Base-by-base conservation (phyloP, 2,113 vertebrate species). In the Lontra canadensis region DNA sequence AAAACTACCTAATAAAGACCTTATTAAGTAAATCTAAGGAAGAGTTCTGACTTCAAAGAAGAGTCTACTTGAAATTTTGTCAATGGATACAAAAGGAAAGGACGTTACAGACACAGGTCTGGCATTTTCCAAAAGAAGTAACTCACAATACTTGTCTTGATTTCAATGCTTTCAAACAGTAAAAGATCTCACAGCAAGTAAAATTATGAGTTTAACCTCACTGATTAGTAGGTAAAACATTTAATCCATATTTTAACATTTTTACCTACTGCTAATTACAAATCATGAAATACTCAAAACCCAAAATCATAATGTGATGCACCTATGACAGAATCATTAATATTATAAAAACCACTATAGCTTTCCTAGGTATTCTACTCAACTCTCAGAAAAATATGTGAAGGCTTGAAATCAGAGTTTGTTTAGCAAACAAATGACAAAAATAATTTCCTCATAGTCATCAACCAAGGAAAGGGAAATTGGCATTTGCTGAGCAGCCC, bases 391-490 rank as follows among this genome's bases (percentile, higher is more conserved):
- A 81, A 97, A 88, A 79, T 61, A 83, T 7, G 11, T 76, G 49
- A 93, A 88, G 34, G n/a, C 34, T 61, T 85, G 74, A 96, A 84
- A 95, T 78, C 23, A 82, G 61, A 97, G 96, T 23, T n/a, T 39
- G 47, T 69, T 93, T 39, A 97, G 67, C 79, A 79, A 47, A 87
- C 34, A 76, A 90, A 25, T 65, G 34, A 49, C 90, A 92, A 94
- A 95, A 96, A n/a, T 55, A 71, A 84, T 47, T 52, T 83, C 42
- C 42, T 55, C 71, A 81, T 81, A 80, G 80, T 94, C 36, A 36
- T 55, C 47, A 93, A 42, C 36, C 76, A 87, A 86, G 20, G 25
- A 36, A 89, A 86, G 61, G 42, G 14, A 61, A 96, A 92, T 90
- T 1, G 52, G 9, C 61, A 90, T 83, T 67, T 87, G 67, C 87